These are phyloP conservation scores for Carcina quercana DNA, from an alignment of 2,888 invertebrate species.

Conservation along the genomic window DNA sequence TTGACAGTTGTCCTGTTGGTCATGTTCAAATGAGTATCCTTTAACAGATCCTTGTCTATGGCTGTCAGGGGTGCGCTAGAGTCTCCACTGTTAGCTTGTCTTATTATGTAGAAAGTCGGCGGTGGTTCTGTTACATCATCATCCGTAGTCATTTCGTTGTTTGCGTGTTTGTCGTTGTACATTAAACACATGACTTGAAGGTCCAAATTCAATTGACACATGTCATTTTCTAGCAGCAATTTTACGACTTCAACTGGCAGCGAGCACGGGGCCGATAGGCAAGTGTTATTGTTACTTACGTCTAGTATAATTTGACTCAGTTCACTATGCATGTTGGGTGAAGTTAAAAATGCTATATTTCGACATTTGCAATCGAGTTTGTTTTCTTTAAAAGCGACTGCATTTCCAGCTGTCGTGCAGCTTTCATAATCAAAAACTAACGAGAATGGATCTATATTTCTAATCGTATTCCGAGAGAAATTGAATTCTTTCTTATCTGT, in stretches of 20 bases:
- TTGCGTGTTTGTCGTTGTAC: constrained; percentile 52
- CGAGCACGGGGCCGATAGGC: constrained; percentile 56
- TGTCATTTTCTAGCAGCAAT: constrained; percentile 49
- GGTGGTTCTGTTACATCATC: constrained; percentile 57
- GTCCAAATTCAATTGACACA: constrained; percentile 59
- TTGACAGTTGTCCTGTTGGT: constrained; percentile 59
- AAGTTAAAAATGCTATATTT: constrained; percentile 57
- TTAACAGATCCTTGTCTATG: constrained; percentile 51
- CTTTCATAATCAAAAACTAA: constrained; percentile 59
- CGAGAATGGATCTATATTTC: constrained; percentile 57
- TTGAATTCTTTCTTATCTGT: constrained; percentile 43
- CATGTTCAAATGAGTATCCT: constrained; percentile 51
- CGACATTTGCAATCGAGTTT: constrained; percentile 65
- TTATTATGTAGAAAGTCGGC: constrained; percentile 62
- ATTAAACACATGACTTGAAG: constrained; percentile 59
- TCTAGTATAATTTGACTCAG: constrained; percentile 57
- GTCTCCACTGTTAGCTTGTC: constrained; percentile 52
- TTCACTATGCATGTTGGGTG: constrained; percentile 29
- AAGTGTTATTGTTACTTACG: constrained; percentile 57
- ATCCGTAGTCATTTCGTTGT: constrained; percentile 39
- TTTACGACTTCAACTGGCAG: constrained; percentile 58
- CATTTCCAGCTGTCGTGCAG: constrained; percentile 50
- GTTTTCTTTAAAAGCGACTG: constrained; percentile 51
- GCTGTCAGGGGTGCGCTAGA: constrained; percentile 54
- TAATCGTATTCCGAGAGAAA: constrained; percentile 57